A percentile compares a stretch with the other conserved stretches of the same genome.
These are phyloP conservation scores for Conus canariensis DNA, from an alignment of 2,888 invertebrate genomes.

Conservation along the genomic window DNA sequence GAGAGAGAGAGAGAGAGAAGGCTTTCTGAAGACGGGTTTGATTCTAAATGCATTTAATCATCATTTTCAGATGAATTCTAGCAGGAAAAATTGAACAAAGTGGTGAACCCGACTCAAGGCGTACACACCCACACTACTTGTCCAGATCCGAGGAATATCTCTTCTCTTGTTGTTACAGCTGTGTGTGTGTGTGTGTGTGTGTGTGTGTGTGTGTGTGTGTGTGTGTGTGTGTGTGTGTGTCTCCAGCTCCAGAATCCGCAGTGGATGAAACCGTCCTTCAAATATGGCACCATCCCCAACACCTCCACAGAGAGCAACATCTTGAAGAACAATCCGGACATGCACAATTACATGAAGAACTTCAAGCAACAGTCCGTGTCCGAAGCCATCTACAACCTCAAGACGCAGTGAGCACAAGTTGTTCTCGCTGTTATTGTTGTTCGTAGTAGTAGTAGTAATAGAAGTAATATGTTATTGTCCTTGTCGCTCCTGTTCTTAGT, in stretches of 20 bases:
- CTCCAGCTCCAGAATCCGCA: conserved; percentile 89
- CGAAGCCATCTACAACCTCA: conserved; percentile 91
- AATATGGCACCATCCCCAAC: conserved; percentile 97
- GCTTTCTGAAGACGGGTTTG: too few species aligned
- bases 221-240: background rate
- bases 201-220: background rate
- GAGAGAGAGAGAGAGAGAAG: too few species aligned
- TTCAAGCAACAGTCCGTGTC: conserved; percentile 91
- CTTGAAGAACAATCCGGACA: conserved; percentile 88
- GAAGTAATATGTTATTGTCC: background rate
- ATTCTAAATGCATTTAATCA: too few species aligned
- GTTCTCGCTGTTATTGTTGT: too few species aligned
- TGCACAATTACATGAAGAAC: conserved; percentile 93
- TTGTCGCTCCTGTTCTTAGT: background rate
- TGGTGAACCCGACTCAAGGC: too few species aligned
- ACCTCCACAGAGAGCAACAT: conserved; percentile 98
- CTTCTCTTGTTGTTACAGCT: background rate
- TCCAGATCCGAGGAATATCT: too few species aligned
- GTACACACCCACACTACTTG: too few species aligned
- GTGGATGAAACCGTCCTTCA: conserved; percentile 93
- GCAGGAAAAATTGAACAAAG: too few species aligned
- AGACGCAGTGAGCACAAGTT: conserved; percentile 83
- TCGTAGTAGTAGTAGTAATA: too few species aligned
- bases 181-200: background rate
- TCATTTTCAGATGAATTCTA: too few species aligned